Conservation (phyloP, 2,888 invertebrate species). For the Dorcus hopei region DNA sequence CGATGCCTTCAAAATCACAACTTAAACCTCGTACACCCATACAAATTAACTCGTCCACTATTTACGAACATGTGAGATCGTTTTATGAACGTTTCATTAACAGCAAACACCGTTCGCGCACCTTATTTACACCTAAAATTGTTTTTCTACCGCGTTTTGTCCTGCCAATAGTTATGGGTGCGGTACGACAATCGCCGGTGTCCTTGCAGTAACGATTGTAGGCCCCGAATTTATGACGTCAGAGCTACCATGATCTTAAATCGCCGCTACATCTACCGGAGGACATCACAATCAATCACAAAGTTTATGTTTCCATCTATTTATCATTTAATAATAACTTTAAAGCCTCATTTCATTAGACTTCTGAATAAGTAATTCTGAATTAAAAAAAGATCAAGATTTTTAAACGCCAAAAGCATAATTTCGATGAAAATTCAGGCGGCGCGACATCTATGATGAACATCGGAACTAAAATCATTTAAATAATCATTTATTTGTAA, state of each 20-base stretch:
- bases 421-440: too few species aligned
- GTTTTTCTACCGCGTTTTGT: slow-evolving; percentile 28
- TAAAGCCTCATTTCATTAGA: too few species aligned
- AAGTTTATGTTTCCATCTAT: too few species aligned
- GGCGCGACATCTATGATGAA: too few species aligned
- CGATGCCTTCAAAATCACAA: slow-evolving; percentile 43
- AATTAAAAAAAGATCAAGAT: too few species aligned
- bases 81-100: slow-evolving; percentile 35
- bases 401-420: too few species aligned
- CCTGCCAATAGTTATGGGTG: slow-evolving; percentile 36
- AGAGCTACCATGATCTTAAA: slow-evolving; percentile 19
- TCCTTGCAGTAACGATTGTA: slow-evolving; percentile 42
- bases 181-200: slow-evolving; percentile 39
- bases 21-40: slow-evolving; percentile 47
- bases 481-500: too few species aligned
- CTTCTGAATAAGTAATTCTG: too few species aligned
- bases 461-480: too few species aligned
- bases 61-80: slow-evolving; percentile 43
- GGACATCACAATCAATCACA: too few species aligned
- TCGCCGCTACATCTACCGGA: too few species aligned
- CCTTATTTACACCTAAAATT: slow-evolving; percentile 33
- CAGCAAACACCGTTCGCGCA: slow-evolving; percentile 35
- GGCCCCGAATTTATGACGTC: slow-evolving; percentile 43
- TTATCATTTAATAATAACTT: too few species aligned
- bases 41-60: slow-evolving; percentile 43